Conservation (phyloP, 2,888 invertebrate species). For the Laspeyria flexula region DNA sequence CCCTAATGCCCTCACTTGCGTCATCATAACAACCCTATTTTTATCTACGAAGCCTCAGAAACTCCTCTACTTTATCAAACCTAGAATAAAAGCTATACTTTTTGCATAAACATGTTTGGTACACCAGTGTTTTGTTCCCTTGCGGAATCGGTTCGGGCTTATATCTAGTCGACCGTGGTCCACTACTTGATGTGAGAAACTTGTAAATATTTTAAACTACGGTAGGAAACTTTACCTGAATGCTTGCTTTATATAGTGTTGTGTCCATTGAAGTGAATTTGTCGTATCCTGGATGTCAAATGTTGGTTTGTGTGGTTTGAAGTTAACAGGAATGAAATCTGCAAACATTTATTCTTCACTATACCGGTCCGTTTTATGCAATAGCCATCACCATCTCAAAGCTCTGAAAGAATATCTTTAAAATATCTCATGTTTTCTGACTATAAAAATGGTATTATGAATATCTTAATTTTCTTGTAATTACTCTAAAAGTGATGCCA, state of each 20-base stretch:
- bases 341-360: too few relatives aligned
- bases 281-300: neutral
- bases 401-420: too few relatives aligned
- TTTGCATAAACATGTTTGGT: conserved; percentile 14
- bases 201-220: conserved; percentile 34
- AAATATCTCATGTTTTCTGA: too few relatives aligned
- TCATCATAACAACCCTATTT: neutral
- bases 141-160: conserved; percentile 15
- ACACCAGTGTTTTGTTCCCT: conserved; percentile 9
- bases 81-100: conserved; percentile 5
- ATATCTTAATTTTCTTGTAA: too few relatives aligned
- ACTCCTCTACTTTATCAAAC: neutral
- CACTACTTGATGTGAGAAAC: conserved; percentile 31
- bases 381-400: too few relatives aligned
- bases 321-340: neutral
- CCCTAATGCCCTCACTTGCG: neutral
- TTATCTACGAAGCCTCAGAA: conserved; percentile 1
- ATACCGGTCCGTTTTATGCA: too few relatives aligned
- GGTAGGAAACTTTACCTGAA: conserved; percentile 12
- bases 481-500: too few relatives aligned
- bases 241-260: neutral
- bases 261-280: neutral
- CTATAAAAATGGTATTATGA: too few relatives aligned
- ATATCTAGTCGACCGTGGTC: conserved; percentile 8
- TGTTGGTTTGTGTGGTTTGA: neutral